Base-by-base conservation (phyloP, 2,797 vertebrate genomes). In the Cyprinodon diabolis region DNA sequence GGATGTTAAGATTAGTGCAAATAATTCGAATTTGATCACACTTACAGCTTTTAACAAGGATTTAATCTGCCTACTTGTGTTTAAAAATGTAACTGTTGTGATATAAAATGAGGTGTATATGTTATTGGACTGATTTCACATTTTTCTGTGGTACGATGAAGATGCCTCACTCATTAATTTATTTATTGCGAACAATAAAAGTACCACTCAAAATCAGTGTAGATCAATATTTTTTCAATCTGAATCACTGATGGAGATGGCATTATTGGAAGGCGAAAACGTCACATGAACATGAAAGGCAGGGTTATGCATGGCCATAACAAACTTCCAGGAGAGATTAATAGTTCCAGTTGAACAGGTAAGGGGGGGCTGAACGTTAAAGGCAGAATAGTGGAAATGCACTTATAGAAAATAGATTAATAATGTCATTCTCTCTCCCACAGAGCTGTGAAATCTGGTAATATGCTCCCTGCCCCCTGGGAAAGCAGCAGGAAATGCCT, bases 401-500 rank as follows among this genome's bases (percentile, higher is more conserved):
- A 6, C 60, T 37, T 62, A 40, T 40, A 40, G 60, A 63, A 43
- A 43, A 63, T 4, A 63, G 37, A 63, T 21, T 63, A 63, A 43
- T 71, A 78, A 73, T 77, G 67, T 69, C 73, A 60, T 77, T 81
- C 75, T 80, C 77, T 86, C 73, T 69, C 81, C 74, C 86, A 71
- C 70, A 67, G 68, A 71, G 54, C 60, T 4, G 37, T n/a, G 17
- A 63, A 63, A 63, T 63, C 60, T 63, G 35, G 19, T 43, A 43
- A 19, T 43, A 12, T n/a, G 11, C 35, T 43, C 74, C 80, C 63
- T 63, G 78, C 78, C 90, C 88, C 90, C 65, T 65, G 90, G 90
- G 92, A 93, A 84, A 79, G 85, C 76, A 67, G 84, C 93, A 94
- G 93, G 94, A 95, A 95, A 93, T 92, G 92, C 93, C 93, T 92